Conservation (phyloP, 2,888 invertebrate genomes). For the Encarsia formosa region DNA sequence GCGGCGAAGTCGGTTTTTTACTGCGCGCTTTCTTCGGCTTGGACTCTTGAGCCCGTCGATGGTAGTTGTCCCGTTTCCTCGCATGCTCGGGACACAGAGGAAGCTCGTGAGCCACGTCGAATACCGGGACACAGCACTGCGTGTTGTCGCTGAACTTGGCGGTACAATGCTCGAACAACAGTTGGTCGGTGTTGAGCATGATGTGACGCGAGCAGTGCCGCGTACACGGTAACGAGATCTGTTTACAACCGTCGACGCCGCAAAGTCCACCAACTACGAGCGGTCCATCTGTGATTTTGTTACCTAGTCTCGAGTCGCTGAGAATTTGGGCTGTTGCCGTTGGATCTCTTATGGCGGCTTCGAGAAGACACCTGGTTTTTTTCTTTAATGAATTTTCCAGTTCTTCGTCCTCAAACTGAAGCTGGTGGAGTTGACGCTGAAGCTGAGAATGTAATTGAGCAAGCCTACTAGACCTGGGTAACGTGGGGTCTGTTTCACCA, state of each 20-base stretch:
- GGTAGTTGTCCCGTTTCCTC: slow-evolving; percentile 79
- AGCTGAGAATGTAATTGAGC: slow-evolving; percentile 49
- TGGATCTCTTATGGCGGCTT: slow-evolving; percentile 39
- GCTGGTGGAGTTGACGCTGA: slow-evolving; percentile 53
- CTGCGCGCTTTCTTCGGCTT: slow-evolving; percentile 70
- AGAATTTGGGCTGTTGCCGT: slow-evolving; percentile 38
- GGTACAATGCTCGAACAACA: slow-evolving; percentile 75
- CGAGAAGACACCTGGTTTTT: slow-evolving; percentile 39
- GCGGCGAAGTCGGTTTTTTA: slow-evolving; percentile 59
- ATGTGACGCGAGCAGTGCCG: slow-evolving; percentile 82
- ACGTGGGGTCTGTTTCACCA: slow-evolving; percentile 39
- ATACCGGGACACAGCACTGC: slow-evolving; percentile 74
- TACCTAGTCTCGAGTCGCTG: slow-evolving; percentile 27
- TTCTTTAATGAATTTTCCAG: slow-evolving; percentile 39
- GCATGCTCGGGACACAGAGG: slow-evolving; percentile 85
- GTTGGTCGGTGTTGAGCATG: slow-evolving; percentile 79
- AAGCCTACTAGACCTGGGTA: slow-evolving; percentile 44
- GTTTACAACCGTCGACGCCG: slow-evolving; percentile 46
- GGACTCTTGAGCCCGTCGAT: slow-evolving; percentile 70
- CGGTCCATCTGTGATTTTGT: slow-evolving; percentile 38
- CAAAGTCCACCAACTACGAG: slow-evolving; percentile 44
- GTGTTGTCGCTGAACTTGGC: slow-evolving; percentile 76
- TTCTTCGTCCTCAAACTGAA: slow-evolving; percentile 43
- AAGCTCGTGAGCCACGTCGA: slow-evolving; percentile 73
- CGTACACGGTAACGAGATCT: slow-evolving; percentile 68